A percentile compares a stretch with the other conserved stretches of the same genome.
phyloP scores from a whole-genome alignment of 2,888 invertebrate species.

The Dryocosmus kuriphilus region DNA sequence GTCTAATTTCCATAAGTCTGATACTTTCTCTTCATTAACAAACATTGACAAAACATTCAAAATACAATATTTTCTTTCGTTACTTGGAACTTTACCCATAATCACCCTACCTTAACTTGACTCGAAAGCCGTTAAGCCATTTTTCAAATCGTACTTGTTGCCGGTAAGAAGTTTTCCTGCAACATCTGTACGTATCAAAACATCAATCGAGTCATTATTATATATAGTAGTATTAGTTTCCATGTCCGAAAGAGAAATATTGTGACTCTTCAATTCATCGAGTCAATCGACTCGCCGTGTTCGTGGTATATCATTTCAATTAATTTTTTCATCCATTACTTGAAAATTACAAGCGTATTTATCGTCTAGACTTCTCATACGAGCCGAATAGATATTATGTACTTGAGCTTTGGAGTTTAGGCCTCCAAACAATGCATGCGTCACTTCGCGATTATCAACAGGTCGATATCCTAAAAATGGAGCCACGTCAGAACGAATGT shows the following conservation, averaged over 20 bases:
- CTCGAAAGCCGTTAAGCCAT: conserved; percentile 57
- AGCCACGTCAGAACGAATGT: conserved; percentile 49
- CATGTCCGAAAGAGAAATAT: conserved; percentile 46
- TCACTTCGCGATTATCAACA: conserved; percentile 36
- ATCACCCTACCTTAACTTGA: conserved; percentile 59
- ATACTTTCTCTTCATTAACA: too few relatives aligned
- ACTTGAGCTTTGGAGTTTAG: background rate
- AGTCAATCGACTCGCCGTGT: conserved; percentile 46
- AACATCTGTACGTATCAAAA: background rate
- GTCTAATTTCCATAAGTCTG: conserved; percentile 61
- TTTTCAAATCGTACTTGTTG: conserved; percentile 29
- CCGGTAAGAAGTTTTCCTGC: too few relatives aligned
- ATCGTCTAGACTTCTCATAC: conserved; percentile 42
- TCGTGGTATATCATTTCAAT: conserved; percentile 49
- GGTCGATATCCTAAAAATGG: conserved; percentile 44
- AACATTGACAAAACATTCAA: conserved; percentile 30
- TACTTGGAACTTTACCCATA: conserved; percentile 50
- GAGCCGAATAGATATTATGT: conserved; percentile 42
- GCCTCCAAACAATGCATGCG: conserved; percentile 36
- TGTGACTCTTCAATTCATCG: conserved; percentile 10
- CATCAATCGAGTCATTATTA: conserved; percentile 57
- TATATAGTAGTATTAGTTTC: background rate
- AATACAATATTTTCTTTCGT: too few relatives aligned
- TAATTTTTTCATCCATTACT: conserved; percentile 48
- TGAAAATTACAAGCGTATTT: conserved; percentile 52